Conservation (phyloP, 2,888 invertebrate species). For the Sepioteuthis lessoniana region DNA sequence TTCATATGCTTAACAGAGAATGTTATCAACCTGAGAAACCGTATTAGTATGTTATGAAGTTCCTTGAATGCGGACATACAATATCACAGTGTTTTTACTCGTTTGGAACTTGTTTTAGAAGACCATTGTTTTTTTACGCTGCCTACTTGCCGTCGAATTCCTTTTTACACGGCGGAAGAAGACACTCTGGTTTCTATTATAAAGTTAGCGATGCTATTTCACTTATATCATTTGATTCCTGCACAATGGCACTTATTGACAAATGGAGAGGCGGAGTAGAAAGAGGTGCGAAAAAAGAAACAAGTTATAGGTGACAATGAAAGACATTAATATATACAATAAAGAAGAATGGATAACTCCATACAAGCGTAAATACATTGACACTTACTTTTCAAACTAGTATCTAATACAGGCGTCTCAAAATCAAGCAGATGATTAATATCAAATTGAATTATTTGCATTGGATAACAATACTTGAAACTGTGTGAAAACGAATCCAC, state of each 20-base stretch:
- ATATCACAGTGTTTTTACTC: background rate
- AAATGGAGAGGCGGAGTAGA: background rate
- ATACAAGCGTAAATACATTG: too few relatives aligned
- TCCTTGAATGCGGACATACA: background rate
- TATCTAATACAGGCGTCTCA: too few relatives aligned
- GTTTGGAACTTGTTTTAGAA: background rate
- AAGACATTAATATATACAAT: too few relatives aligned
- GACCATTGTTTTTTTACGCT: background rate
- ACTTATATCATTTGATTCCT: background rate
- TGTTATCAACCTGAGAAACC: background rate
- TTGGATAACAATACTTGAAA: too few relatives aligned
- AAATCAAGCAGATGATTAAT: too few relatives aligned
- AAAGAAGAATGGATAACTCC: too few relatives aligned
- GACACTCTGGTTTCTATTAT: background rate
- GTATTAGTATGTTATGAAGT: background rate
- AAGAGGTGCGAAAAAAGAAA: background rate
- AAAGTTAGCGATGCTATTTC: background rate
- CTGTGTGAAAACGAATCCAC: too few relatives aligned
- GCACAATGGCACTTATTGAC: conserved; percentile 1
- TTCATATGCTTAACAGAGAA: background rate
- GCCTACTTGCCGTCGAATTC: background rate
- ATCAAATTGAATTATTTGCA: too few relatives aligned
- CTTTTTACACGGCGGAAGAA: background rate
- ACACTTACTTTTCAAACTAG: too few relatives aligned
- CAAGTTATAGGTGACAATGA: background rate